Evolutionary conservation across 2,888 invertebrate genomes (phyloP), one percentile per base, ranked within the genome.

Genomic region (Oasisia sp.): DNA sequence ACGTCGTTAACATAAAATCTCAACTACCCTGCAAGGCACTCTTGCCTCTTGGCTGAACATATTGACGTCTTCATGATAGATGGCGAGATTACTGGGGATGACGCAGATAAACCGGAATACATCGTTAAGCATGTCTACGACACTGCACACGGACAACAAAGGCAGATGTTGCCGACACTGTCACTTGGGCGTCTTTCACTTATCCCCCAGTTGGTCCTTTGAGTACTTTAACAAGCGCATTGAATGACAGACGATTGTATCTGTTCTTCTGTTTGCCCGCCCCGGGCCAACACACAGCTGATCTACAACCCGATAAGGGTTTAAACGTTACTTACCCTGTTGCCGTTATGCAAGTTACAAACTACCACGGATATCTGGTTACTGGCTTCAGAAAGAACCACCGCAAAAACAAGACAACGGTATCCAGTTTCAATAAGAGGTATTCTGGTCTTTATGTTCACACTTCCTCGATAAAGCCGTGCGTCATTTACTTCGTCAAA

Each of bases 191-290:
- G 74, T 19, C 74, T n/a, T 74, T 74, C 74, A 74, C 74, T 50
- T 50, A 50, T 50, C 5, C 19, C 7, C 58, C 19, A 19, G 14
- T 58, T 14, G 27, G n/a, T 19, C 74, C 27, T 2, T 27, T 74
- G 74, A 74, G 27, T 74, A 2, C 19, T 74, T 74, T 27, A 74
- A 74, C 74, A 74, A 74, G 74, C 74, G 74, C 74, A 74, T 74
- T 74, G 74, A 74, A 74, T 74, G 74, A 74, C 74, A 74, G 74
- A n/a, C 74, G n/a, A 74, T 74, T 74, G n/a, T 74, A 74, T 74
- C 27, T 27, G 74, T 74, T 74, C n/a, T 27, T 5, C 27, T 74
- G 74, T 19, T 27, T 74, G 19, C 7, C 27, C 27, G 74, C 12
- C 14, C 74, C 74, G n/a, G 19, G 74, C n/a, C 74, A 27, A 27